Base-by-base conservation (phyloP, 2,113 vertebrate species). In the Pedionomus torquatus region DNA sequence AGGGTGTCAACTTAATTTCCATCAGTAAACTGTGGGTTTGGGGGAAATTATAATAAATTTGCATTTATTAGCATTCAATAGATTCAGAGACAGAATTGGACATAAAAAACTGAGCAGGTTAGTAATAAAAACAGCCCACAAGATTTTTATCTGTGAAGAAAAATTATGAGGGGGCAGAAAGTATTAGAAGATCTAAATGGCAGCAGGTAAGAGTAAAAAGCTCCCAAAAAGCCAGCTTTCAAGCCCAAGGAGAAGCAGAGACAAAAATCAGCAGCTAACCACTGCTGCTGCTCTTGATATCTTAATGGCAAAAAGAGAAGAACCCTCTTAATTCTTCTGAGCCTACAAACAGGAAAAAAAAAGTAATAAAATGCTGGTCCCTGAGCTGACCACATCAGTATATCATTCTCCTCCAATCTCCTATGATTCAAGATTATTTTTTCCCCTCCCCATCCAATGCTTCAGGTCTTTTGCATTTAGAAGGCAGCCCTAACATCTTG, bases 111-210 rank as follows among this genome's bases (percentile, higher is more conserved):
- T 23, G 65, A 87, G 74, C 80, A 87, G 78, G 74, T 90, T 96
- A 93, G 94, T 95, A 97, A 91, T 64, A 91, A 95, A 84, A 96
- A 82, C 89, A 95, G 87, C 93, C 83, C 83, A 96, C 66, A n/a
- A 76, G 80, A 87, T 85, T 91, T 93, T 77, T 44, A 85, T 79
- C 81, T 26, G 69, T 19, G 39, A 94, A 91, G 76, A 87, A 95
- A 93, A 95, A 91, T 82, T 75, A 85, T 77, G 89, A 95, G 83
- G 93, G 83, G 86, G 94, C 54, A 97, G 76, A 90, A 84, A 64
- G 33, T 21, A 14, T 95, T 82, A 39, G 6, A 63, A 93, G 71
- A 94, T 51, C 66, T 85, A 93, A 90, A 76, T 68, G 52, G 58
- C 61, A 93, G 83, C 14, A 77, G 33, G 49, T 65, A 83, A 93